Conservation (phyloP, 2,797 vertebrate genomes). For the Malurus splendens region DNA sequence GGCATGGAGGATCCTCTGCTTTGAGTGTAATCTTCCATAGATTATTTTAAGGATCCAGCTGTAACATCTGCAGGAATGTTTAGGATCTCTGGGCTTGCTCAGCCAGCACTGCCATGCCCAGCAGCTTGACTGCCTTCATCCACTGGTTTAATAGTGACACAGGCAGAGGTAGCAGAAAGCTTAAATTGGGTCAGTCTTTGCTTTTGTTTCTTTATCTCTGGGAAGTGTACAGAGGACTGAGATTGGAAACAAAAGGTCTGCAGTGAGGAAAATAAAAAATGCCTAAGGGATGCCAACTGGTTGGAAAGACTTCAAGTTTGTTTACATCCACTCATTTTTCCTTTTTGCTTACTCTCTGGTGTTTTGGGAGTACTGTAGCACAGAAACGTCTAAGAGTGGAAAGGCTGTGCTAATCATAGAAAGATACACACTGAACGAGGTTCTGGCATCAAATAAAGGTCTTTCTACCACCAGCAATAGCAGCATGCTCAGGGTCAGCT, state of each 20-base stretch:
- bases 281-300: neutral
- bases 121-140: neutral
- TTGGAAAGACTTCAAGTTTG: neutral
- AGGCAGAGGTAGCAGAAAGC: rapidly evolving
- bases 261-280: neutral
- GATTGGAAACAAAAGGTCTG: neutral
- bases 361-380: neutral
- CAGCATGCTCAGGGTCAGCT: neutral
- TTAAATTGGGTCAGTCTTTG: neutral
- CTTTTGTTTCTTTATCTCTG: neutral
- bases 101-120: neutral
- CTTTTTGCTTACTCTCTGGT: neutral
- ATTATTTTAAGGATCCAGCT: neutral
- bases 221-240: neutral
- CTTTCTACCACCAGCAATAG: neutral
- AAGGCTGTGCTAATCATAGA: neutral
- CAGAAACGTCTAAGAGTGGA: neutral
- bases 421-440: rapidly evolving
- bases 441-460: neutral
- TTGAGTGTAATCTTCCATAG: neutral
- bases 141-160: neutral
- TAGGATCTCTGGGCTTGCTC: neutral
- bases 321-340: neutral
- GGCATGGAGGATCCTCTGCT: neutral
- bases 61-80: neutral